A percentile compares a stretch with the other conserved stretches of the same genome.
These are phyloP conservation scores for Cheilosia impressa DNA, from an alignment of 2,888 invertebrate genomes.

Conservation along the genomic window DNA sequence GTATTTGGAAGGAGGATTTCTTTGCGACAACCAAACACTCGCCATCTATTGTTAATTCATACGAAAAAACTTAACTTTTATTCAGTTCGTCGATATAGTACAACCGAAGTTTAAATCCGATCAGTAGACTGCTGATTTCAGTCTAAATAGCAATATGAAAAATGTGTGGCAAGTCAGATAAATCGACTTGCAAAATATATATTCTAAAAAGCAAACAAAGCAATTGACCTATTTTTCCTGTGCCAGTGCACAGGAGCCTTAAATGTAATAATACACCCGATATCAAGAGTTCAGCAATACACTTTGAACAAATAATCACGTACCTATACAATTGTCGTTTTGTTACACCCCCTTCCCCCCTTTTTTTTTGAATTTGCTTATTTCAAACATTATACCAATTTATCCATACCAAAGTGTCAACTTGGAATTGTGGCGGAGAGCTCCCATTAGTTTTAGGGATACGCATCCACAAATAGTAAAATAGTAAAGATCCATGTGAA, in stretches of 20 bases:
- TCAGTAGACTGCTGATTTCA: no score
- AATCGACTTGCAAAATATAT: neutral
- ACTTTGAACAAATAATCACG: neutral
- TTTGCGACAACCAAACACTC: neutral
- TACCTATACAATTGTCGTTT: no score
- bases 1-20: neutral
- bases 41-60: neutral
- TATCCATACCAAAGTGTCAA: no score
- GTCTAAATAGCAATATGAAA: no score
- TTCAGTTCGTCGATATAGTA: neutral
- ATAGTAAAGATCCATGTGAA: no score
- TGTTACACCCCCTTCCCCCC: neutral
- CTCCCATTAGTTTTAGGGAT: no score
- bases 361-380: neutral
- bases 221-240: constrained; percentile 14
- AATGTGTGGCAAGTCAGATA: no score
- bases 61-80: neutral
- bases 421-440: no score
- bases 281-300: neutral
- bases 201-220: constrained; percentile 1
- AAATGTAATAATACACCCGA: constrained; percentile 1
- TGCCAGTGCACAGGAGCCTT: constrained; percentile 4
- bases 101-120: neutral
- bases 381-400: no score
- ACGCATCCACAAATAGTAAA: no score